Conservation (phyloP, 2,113 vertebrate genomes). For the Misgurnus mizolepis region DNA sequence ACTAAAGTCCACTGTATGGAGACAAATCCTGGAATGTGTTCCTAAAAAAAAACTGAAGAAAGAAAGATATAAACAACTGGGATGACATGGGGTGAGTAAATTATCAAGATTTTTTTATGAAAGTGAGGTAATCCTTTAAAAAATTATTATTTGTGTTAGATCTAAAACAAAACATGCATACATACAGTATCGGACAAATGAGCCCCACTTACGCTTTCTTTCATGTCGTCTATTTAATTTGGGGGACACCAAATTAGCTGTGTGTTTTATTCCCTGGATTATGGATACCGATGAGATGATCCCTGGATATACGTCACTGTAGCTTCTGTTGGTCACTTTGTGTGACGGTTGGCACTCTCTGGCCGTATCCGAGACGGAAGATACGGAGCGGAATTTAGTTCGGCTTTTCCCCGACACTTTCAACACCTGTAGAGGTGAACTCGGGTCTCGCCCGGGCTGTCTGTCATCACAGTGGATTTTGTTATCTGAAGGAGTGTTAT, state of each 20-base stretch:
- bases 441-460: conserved; percentile 7
- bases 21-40: too few species aligned
- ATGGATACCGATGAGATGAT: conserved; percentile 58
- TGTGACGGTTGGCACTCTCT: conserved; percentile 77
- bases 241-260: conserved; percentile 70
- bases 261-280: conserved; percentile 70
- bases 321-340: conserved; percentile 61
- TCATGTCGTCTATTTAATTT: conserved; percentile 68
- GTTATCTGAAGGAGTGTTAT: conserved; percentile 13
- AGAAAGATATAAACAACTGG: too few species aligned
- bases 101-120: too few species aligned
- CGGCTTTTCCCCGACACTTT: conserved; percentile 67
- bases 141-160: background rate
- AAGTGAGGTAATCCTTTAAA: too few species aligned
- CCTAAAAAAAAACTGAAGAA: too few species aligned
- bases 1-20: too few species aligned
- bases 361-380: conserved; percentile 71
- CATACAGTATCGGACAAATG: background rate
- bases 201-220: conserved; percentile 77
- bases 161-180: background rate
- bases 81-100: too few species aligned
- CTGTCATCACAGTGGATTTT: conserved; percentile 20
- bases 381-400: conserved; percentile 68
- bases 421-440: conserved; percentile 46
- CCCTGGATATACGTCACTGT: conserved; percentile 72